Base-by-base conservation (phyloP, 2,888 invertebrate genomes). In the Brachynemurus nebulosus region DNA sequence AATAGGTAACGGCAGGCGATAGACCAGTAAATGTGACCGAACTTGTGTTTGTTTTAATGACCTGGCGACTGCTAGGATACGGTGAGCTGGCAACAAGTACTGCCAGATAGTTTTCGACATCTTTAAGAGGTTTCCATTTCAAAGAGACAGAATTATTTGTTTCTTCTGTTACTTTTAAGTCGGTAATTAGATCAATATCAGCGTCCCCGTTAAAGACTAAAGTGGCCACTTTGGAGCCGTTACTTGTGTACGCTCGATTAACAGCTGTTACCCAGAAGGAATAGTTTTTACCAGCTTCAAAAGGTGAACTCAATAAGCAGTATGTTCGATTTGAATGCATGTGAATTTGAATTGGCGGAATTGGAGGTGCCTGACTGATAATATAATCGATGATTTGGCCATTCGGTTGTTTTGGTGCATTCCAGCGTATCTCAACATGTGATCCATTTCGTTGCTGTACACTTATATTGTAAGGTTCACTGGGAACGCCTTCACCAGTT, bases 221-320 rank as follows among this genome's bases (percentile, higher is more conserved):
- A 5, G 63, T 67, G 5, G 67, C 66, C 2, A 75, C 67, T 12
- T 70, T 65, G 0, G 85, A 84, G 1, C 69, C 67, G 4, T 64
- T 63, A 0, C 86, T 85, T 25, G 72, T 70, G 53, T 66, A 68
- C 1, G 67, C 67, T 12, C 65, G 64, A 59, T 83, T 86, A 34
- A 70, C 69, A 0, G 85, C 85, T 5, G 74, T 70, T 5, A 84
- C 81, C 78, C 80, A 81, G 64, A 86, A 82, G 0, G 77, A 75
- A 60, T 85, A 85, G 48, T 72, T 75, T 11, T 59, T 57, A 12
- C 73, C 70, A 11, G 75, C 64, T 34, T 70, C 65, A 47, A 78
- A 73, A 21, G 64, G 64, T 3, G 73, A 71, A 25, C 69, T 66
- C 50, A 80, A 66, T 47, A 69, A 59, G 25, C 74, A 70, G 1